Base-by-base conservation (phyloP, 2,113 vertebrate genomes). In the Lepus timidus region DNA sequence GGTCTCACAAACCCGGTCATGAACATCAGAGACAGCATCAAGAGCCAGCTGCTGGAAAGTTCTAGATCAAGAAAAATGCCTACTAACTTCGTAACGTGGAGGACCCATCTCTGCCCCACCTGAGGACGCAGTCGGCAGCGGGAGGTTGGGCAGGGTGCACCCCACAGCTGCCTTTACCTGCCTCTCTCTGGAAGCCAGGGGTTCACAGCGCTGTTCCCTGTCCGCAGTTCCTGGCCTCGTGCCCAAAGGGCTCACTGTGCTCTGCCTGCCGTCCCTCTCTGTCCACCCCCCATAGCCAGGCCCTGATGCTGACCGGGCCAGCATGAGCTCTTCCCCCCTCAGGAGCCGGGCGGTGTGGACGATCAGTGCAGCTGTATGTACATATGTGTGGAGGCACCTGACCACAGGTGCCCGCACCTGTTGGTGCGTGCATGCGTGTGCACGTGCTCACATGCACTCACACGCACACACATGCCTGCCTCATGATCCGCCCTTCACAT, bases 241-340 rank as follows among this genome's bases (percentile, higher is more conserved):
- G 0, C 5, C 33, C 20, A 27, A 49, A 9, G 19, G 17, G 5
- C 9, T 5, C 14, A 14, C 19, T n/a, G 27, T 27, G 4, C n/a
- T 31, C 23, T 14, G 3, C 17, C 33, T 49, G 12, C 14, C 4
- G 0, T 44, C 0, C 31, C 14, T 14, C 55, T 58, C 19, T 87
- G n/a, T 27, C 4, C 1, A 31, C 1, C 4, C 36, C 27, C 13
- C 12, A 61, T 9, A 65, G 2, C 27, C 4, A 33, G 31, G 7
- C 29, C 64, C 58, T 10, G 36, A 51, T 0, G 31, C 31, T 25
- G 13, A 55, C 68, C 33, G 25, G 62, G 49, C n/a, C 16, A 70
- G 52, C 8, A 0, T 31, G 4, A 5, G 22, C 12, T 23, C n/a
- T 27, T 44, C 44, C 25, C 6, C 0, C 9, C 19, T 23, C 2